Evolutionary conservation across 2,888 invertebrate species (phyloP), one percentile per base, ranked within the genome.

Genomic region (Frankliniella fusca): DNA sequence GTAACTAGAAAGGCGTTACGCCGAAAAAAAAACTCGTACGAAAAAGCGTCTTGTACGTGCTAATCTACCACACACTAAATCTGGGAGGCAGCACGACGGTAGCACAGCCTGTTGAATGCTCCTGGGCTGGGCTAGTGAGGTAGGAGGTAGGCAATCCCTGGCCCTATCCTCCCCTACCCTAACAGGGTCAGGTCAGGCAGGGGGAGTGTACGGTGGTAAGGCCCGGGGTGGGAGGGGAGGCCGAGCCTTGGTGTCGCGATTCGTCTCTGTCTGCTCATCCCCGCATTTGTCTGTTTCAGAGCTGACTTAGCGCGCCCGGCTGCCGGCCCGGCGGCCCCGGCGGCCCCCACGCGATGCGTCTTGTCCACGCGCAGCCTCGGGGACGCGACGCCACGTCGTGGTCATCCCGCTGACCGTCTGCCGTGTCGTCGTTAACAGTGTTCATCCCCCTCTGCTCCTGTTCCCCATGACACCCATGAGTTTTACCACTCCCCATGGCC

Each of bases 231-330:
- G n/a, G 65, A 1, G 20, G 65, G 65, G n/a, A 23, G 3, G 65
- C 12, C 23, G 70, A 23, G 70, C 23, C 23, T 8, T 7, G 23
- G 70, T 23, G 23, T 20, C 23, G 70, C 70, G 70, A 70, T 70
- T 23, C 70, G 70, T 70, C 70, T 23, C 23, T 70, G 70, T 70
- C 70, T 11, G 70, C 70, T 70, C 70, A 70, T 70, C 70, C 70
- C 8, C 70, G 70, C 70, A 70, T 70, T 70, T 70, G 70, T 70
- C 70, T 70, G 70, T 70, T 70, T 70, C 70, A 70, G 70, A 70
- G 70, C 70, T 70, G 70, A 70, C 70, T 70, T 70, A 70, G 70
- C 61, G 61, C 61, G 61, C 20, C 54, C 54, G 10, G 54, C n/a
- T n/a, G n/a, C n/a, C n/a, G n/a, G n/a, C n/a, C n/a, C n/a, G n/a